Conservation (phyloP, 53 echinoderm and acorn worm genomes). For the Temnopleurus reevesii region DNA sequence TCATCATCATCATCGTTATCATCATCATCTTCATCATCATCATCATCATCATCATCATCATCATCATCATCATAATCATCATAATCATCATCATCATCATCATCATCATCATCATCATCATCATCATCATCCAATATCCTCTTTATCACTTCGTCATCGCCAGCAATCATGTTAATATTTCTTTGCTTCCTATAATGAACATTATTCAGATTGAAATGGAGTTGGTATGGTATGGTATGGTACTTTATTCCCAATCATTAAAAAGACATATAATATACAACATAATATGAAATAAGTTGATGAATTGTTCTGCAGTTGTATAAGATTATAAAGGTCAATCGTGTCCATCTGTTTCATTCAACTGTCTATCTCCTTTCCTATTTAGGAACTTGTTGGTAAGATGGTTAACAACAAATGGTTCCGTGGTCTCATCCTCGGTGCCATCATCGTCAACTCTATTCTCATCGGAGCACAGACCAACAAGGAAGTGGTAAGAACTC, state of each 20-base stretch:
- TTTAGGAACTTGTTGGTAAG: slow-evolving; percentile 85
- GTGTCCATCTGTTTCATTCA: neutral
- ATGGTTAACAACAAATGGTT: slow-evolving; percentile 90
- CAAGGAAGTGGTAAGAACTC: slow-evolving; percentile 79
- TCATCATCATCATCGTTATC: slow-evolving; percentile 10
- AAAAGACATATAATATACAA: too few species aligned
- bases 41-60: neutral
- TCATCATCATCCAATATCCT: neutral
- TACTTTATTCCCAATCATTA: too few species aligned
- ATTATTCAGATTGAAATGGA: too few species aligned
- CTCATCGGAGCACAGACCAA: slow-evolving; percentile 92
- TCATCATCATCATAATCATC: slow-evolving; percentile 10
- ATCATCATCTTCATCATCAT: neutral
- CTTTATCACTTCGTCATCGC: neutral
- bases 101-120: neutral
- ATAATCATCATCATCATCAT: neutral
- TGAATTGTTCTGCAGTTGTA: too few species aligned
- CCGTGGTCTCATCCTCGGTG: slow-evolving; percentile 78
- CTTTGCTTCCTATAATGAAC: too few species aligned
- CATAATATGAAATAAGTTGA: too few species aligned
- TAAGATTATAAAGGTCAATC: too few species aligned
- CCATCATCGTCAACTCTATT: slow-evolving; percentile 80
- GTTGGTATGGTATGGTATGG: too few species aligned
- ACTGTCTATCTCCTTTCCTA: neutral
- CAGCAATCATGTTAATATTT: too few species aligned